Percentiles rank a stretch among this genome's conserved stretches.
These are phyloP conservation scores for Peromyscus maniculatus DNA, from an alignment of 2,113 vertebrate genomes.

Conservation along the genomic window DNA sequence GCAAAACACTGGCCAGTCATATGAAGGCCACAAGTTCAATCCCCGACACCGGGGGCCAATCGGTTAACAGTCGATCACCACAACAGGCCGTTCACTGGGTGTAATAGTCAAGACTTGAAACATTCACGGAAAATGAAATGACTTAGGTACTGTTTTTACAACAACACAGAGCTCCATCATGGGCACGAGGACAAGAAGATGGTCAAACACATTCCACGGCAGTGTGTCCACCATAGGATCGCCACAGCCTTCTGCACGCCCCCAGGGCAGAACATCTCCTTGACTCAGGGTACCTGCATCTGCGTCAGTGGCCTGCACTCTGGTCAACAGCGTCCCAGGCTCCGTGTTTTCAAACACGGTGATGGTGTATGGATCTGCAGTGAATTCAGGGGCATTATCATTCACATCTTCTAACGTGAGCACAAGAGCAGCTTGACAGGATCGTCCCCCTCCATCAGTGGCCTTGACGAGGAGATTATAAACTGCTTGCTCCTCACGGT, in stretches of 20 bases:
- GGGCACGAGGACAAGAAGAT: background rate
- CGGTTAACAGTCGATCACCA: background rate
- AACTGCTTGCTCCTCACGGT: constrained; percentile 92
- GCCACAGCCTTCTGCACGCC: fast-evolving
- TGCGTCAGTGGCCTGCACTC: constrained; percentile 93
- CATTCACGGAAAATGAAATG: background rate
- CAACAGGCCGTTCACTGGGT: background rate
- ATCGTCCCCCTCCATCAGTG: constrained; percentile 94
- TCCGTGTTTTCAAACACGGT: constrained; percentile 98
- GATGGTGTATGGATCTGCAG: constrained; percentile 91
- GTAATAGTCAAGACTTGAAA: background rate
- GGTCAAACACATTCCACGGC: fast-evolving
- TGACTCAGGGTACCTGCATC: constrained; percentile 90
- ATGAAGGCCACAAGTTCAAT: background rate
- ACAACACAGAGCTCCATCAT: fast-evolving
- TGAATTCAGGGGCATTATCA: constrained; percentile 95
- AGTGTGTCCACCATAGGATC: too few relatives aligned
- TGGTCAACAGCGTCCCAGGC: constrained; percentile 92
- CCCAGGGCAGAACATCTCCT: fast-evolving
- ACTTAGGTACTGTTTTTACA: background rate
- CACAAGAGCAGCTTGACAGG: constrained; percentile 92
- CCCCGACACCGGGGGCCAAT: too few relatives aligned
- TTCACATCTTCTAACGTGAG: constrained; percentile 95
- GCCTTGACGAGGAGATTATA: constrained; percentile 93
- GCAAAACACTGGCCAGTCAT: background rate